These are phyloP conservation scores for Spea bombifrons DNA, from an alignment of 2,113 vertebrate genomes.

Conservation along the genomic window DNA sequence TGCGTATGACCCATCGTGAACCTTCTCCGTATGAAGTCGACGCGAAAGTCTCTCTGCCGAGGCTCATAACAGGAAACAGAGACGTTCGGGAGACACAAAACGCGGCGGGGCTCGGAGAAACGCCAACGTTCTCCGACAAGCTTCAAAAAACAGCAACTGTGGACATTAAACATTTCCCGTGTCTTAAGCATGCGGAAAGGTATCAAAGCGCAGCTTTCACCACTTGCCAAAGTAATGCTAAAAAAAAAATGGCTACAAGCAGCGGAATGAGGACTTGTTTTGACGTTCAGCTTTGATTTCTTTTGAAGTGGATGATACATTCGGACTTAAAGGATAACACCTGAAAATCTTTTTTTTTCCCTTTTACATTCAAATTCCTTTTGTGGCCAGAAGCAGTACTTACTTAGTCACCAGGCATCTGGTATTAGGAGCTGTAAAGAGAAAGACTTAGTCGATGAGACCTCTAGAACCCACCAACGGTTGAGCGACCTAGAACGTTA, in stretches of 20 bases:
- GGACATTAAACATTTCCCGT: slow-evolving; percentile 40
- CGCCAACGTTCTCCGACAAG: slow-evolving; percentile 13
- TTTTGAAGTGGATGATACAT: neutral
- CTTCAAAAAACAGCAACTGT: slow-evolving; percentile 27
- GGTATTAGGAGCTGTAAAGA: too few relatives aligned
- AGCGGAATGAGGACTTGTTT: neutral
- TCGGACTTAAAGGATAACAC: neutral
- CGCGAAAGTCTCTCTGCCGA: neutral
- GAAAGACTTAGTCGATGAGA: too few relatives aligned
- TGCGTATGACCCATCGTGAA: slow-evolving; percentile 14
- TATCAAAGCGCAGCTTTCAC: slow-evolving; percentile 29
- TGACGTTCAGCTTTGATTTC: neutral
- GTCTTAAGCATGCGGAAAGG: slow-evolving; percentile 17
- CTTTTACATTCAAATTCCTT: too few relatives aligned
- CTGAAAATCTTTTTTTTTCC: neutral
- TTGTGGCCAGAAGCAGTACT: too few relatives aligned
- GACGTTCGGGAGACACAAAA: slow-evolving; percentile 13
- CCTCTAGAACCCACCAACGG: too few relatives aligned
- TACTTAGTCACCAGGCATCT: too few relatives aligned
- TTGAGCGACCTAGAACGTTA: too few relatives aligned
- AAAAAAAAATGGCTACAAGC: neutral
- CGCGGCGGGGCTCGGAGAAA: slow-evolving; percentile 20
- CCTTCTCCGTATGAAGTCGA: slow-evolving; percentile 23
- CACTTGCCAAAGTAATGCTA: slow-evolving; percentile 1
- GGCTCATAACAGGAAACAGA: slow-evolving; percentile 20